Evolutionary conservation across 2,113 vertebrate species (phyloP).

Genomic region (Micromys minutus): DNA sequence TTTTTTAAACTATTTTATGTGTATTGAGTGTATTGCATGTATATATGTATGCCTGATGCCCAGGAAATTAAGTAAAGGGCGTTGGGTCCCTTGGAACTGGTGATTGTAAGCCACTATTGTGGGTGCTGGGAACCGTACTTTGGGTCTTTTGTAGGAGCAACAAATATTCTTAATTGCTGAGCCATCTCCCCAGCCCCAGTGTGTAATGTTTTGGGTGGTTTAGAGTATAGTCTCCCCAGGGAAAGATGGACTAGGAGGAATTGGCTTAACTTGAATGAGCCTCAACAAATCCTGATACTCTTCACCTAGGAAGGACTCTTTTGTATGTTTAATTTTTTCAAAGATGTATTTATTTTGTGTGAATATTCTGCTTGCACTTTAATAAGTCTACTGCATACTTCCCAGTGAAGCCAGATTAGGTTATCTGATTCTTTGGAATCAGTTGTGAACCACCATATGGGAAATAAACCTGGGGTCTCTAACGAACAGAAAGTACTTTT

Average conservation of each 20-base stretch:
- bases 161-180: background rate
- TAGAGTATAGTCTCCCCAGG: background rate
- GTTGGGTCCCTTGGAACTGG: background rate
- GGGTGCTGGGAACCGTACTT: background rate
- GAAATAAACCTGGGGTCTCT: background rate
- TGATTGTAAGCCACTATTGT: background rate
- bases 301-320: background rate
- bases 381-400: too few relatives aligned
- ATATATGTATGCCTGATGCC: too few relatives aligned
- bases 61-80: background rate
- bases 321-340: background rate
- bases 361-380: background rate
- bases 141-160: too few relatives aligned
- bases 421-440: background rate
- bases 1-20: background rate
- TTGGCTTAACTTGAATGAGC: background rate
- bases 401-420: background rate
- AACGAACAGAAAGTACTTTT: background rate
- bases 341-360: background rate
- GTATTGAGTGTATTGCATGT: background rate
- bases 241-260: background rate
- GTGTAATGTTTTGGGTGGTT: background rate
- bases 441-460: background rate
- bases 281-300: background rate
- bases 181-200: too few relatives aligned